Evolutionary conservation across 2,797 vertebrate genomes (phyloP).

Genomic region (Poeciliopsis paucimaculata): DNA sequence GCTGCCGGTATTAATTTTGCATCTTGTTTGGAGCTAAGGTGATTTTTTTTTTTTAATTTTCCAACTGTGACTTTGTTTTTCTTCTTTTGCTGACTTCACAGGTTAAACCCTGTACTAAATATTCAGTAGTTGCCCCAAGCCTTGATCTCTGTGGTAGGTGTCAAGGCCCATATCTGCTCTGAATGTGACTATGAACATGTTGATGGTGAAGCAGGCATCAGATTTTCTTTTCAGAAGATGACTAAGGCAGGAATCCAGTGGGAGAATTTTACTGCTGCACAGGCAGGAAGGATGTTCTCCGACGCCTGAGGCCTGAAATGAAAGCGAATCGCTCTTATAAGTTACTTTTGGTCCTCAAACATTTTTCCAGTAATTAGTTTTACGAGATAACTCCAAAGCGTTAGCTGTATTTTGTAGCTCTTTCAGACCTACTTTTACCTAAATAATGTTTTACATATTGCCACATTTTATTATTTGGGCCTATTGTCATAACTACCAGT

Average conservation of each 20-base stretch:
- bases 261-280: constrained; percentile 23
- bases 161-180: constrained; percentile 56
- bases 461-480: neutral
- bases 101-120: constrained; percentile 49
- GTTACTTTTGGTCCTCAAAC: neutral
- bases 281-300: constrained; percentile 13
- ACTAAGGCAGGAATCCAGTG: constrained; percentile 25
- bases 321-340: neutral
- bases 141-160: constrained; percentile 33
- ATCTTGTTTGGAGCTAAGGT: neutral
- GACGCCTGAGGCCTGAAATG: neutral
- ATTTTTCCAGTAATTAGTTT: neutral
- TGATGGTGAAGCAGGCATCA: constrained; percentile 30
- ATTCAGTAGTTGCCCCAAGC: constrained; percentile 47
- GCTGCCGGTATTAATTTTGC: neutral
- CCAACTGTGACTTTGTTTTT: constrained; percentile 11
- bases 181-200: constrained; percentile 33
- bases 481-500: neutral
- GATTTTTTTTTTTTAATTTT: neutral
- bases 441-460: neutral
- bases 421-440: neutral
- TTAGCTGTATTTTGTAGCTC: neutral
- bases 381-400: neutral
- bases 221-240: constrained; percentile 17
- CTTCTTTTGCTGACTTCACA: constrained; percentile 16